Conservation (phyloP, 2,113 vertebrate species). For the Ptyas mucosa region DNA sequence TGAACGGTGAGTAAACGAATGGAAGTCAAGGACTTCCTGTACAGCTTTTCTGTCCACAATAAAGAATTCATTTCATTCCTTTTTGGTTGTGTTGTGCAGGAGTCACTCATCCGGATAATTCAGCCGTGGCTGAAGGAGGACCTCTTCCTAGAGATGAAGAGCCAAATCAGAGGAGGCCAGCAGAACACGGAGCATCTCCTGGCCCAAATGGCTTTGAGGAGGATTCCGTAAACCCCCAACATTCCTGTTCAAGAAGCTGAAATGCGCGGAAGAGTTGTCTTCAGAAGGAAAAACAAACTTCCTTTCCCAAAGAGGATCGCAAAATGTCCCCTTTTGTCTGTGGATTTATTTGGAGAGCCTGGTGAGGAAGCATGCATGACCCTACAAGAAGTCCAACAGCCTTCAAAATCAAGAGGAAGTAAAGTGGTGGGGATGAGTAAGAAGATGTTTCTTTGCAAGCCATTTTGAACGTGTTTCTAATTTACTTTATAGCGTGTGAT, state of each 20-base stretch:
- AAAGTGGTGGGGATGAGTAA: too few relatives aligned
- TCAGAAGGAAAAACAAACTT: not conserved
- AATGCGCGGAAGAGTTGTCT: not conserved
- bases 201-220: constrained; percentile 33
- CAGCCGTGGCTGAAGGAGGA: constrained; percentile 25
- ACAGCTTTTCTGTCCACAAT: not conserved
- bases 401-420: not conserved
- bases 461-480: not conserved
- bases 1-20: too few relatives aligned
- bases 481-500: too few relatives aligned
- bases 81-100: not conserved
- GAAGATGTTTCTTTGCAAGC: not conserved
- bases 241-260: constrained; percentile 23
- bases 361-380: not conserved
- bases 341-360: not conserved
- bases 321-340: not conserved
- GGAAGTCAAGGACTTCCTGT: not conserved
- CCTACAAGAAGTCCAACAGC: not conserved
- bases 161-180: constrained; percentile 31
- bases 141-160: constrained; percentile 26
- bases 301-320: not conserved
- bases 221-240: constrained; percentile 45
- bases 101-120: not conserved
- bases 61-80: not conserved
- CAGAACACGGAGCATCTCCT: constrained; percentile 42